Evolutionary conservation across 2,888 invertebrate genomes (phyloP), one percentile per base, ranked within the genome.

Genomic region (Tubulanus polymorphus): DNA sequence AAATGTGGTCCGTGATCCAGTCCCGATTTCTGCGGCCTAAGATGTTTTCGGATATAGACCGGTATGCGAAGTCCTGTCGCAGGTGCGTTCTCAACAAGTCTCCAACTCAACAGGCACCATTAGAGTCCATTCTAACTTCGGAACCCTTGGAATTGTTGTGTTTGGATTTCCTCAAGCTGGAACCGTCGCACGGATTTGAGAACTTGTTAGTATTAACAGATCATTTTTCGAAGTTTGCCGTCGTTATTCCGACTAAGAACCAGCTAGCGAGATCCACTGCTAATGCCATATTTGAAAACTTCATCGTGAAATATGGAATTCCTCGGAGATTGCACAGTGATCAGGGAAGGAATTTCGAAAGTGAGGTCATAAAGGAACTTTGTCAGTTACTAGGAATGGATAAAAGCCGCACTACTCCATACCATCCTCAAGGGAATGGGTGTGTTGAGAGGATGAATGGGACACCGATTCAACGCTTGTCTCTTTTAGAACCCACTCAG

Each of bases 341-440:
- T 45, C 62, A 63, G 46, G 60, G 64, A 10, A 27, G 50, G 15
- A 61, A 64, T 37, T 64, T 64, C 52, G 63, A 64, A 51, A 64
- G 63, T 46, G 35, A 54, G 10, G 48, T 64, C 10, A 63, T 64
- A 35, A 25, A 37, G 3, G 51, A 54, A 18, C 45, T 62, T n/a
- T 59, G 62, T 27, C 55, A 59, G 37, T 41, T 48, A 10, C 50
- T 53, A 48, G 56, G 57, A 0, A 53, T 62, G n/a, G 18, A 27
- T 3, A 51, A 32, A 18, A 60, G 58, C 15, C 29, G 62, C 10
- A 63, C 59, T 0, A 63, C 59, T 20, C 63, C 63, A 32, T 63
- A 63, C 35, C 63, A 63, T 29, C 63, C 60, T 12, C 47, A 54
- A 23, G 59, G 61, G 3, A 59, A 61, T 48, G 60, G 62, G 15